A percentile compares a stretch with the other conserved stretches of the same genome.
Conservation (phyloP, 2,113 vertebrate genomes). For the Rhea pennata region DNA sequence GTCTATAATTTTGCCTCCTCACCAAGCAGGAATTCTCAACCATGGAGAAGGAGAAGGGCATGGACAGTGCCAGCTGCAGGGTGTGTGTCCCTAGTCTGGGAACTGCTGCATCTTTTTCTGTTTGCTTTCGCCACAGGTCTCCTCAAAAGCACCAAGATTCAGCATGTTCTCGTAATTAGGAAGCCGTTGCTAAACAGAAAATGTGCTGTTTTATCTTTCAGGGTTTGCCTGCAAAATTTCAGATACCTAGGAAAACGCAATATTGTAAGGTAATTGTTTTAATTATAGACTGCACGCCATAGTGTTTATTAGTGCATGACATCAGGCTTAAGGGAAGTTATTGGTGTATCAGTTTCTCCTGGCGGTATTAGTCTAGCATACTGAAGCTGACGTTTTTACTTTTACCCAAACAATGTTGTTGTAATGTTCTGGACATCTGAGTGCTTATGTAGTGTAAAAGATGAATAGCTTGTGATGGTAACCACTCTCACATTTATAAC, state of each 20-base stretch:
- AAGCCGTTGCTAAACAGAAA: neutral
- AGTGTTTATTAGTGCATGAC: neutral
- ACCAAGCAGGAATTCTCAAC: neutral
- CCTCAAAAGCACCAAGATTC: neutral
- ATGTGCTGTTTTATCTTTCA: conserved; percentile 65
- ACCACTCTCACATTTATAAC: neutral
- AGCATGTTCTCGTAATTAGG: neutral
- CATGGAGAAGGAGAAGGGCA: neutral
- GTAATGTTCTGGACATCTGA: neutral
- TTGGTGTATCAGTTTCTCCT: neutral
- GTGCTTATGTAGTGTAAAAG: neutral
- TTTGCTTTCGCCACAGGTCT: neutral
- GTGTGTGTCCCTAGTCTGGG: neutral
- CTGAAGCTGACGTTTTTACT: neutral
- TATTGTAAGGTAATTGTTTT: conserved; percentile 89
- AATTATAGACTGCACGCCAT: neutral
- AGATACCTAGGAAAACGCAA: conserved; percentile 95
- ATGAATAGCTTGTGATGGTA: neutral
- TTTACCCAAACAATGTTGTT: neutral
- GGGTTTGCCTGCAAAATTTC: conserved; percentile 98
- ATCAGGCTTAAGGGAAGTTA: neutral
- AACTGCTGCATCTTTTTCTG: neutral
- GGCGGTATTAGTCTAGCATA: neutral
- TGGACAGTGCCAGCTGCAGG: neutral
- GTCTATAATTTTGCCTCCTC: neutral